These are phyloP conservation scores for Dione juno DNA, from an alignment of 2,888 invertebrate species.

Conservation along the genomic window DNA sequence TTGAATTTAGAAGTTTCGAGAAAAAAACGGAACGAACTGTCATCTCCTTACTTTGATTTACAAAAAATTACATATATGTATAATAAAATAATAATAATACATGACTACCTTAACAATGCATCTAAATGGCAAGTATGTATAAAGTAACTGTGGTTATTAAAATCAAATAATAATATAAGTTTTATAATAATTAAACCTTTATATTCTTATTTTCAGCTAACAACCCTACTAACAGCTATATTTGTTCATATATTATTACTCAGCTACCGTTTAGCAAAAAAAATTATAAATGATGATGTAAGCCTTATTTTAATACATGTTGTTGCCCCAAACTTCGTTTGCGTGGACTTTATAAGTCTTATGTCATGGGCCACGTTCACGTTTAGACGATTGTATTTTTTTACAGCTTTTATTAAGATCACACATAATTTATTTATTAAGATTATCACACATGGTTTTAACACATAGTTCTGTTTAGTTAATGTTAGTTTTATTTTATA, in stretches of 20 bases:
- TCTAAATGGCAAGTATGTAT: slow-evolving; percentile 16
- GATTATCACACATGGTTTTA: too few relatives aligned
- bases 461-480: too few relatives aligned
- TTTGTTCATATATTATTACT: not conserved
- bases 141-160: not conserved
- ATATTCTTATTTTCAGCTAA: not conserved
- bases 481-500: too few relatives aligned
- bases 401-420: too few relatives aligned
- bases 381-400: too few relatives aligned
- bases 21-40: not conserved
- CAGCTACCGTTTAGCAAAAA: not conserved
- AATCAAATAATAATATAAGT: too few relatives aligned
- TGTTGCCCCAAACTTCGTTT: too few relatives aligned
- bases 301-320: not conserved
- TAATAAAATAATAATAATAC: not conserved
- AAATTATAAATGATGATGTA: not conserved
- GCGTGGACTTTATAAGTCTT: too few relatives aligned
- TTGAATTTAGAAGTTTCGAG: not conserved
- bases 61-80: slow-evolving; percentile 35
- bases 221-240: not conserved
- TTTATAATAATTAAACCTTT: too few relatives aligned
- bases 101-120: not conserved
- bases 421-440: too few relatives aligned
- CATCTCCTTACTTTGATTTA: not conserved
- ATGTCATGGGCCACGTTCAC: too few relatives aligned